A percentile compares a stretch with the other conserved stretches of the same genome.
Conservation (phyloP, 64 coral and sea anemone species). For the Montipora cactus region DNA sequence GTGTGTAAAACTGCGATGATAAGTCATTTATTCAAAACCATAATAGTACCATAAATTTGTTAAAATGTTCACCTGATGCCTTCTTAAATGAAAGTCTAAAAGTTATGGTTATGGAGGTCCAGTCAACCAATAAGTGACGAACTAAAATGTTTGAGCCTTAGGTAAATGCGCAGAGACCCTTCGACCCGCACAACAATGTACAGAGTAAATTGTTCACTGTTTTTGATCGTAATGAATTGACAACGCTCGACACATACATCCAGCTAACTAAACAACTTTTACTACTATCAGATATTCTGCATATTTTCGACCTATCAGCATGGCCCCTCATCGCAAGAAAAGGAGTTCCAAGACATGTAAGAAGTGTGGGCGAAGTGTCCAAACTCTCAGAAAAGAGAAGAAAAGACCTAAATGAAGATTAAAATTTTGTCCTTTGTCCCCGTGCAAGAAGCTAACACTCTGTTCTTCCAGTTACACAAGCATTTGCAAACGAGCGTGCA, state of each 20-base stretch:
- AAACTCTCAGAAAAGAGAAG: conserved; percentile 35
- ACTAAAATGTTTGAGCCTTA: neutral
- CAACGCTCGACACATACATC: neutral
- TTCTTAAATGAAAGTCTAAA: neutral
- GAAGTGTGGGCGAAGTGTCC: conserved; percentile 28
- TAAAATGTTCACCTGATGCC: neutral
- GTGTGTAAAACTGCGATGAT: neutral
- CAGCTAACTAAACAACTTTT: neutral
- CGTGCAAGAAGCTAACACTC: conserved; percentile 17
- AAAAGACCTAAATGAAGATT: conserved; percentile 37
- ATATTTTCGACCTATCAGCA: neutral
- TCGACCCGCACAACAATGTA: neutral
- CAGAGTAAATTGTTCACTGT: neutral
- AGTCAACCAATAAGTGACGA: neutral
- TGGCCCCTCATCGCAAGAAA: neutral
- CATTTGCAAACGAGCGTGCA: conserved; percentile 55
- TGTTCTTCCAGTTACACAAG: conserved; percentile 49
- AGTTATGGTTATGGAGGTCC: neutral
- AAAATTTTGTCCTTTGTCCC: conserved; percentile 55
- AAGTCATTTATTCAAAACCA: neutral
- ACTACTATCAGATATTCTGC: neutral
- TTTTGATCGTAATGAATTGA: neutral
- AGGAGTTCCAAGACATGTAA: conserved; percentile 48
- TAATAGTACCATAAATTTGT: neutral
- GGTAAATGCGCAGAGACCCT: neutral